These are phyloP conservation scores for Eurypyga helias DNA, from an alignment of 2,113 vertebrate genomes.

Conservation along the genomic window DNA sequence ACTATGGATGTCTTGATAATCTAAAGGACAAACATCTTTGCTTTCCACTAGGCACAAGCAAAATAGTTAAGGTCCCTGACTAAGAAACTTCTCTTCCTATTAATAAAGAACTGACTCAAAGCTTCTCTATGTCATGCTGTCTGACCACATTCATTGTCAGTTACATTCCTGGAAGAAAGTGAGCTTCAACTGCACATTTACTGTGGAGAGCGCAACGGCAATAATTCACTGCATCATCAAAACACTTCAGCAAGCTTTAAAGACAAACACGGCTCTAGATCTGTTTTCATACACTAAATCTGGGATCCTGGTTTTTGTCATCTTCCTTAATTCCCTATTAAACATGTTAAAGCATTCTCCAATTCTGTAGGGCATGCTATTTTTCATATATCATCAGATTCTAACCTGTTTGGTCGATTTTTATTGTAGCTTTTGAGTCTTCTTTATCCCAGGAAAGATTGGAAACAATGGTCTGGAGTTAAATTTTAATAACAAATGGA, in stretches of 20 bases:
- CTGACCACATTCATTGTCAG: neutral
- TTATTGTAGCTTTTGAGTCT: neutral
- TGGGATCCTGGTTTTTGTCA: rapidly evolving
- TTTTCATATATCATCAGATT: neutral
- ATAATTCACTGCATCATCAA: neutral
- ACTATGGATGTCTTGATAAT: neutral
- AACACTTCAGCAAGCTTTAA: neutral
- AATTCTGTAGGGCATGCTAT: neutral
- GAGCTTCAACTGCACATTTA: neutral
- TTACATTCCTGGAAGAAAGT: conserved; percentile 8
- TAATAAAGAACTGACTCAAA: conserved; percentile 6
- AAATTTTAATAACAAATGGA: neutral
- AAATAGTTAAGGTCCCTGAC: neutral
- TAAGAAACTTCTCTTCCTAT: neutral
- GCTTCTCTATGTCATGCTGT: neutral
- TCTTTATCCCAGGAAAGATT: neutral
- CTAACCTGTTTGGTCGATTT: neutral
- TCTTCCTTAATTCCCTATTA: neutral
- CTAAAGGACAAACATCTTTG: neutral
- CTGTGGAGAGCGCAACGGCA: neutral
- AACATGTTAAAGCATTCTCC: neutral
- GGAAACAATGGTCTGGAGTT: neutral
- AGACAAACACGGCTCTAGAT: neutral
- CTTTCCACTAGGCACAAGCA: neutral
- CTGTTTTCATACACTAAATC: neutral